Conservation (phyloP, 2,888 invertebrate species). For the Polietes domitor region DNA sequence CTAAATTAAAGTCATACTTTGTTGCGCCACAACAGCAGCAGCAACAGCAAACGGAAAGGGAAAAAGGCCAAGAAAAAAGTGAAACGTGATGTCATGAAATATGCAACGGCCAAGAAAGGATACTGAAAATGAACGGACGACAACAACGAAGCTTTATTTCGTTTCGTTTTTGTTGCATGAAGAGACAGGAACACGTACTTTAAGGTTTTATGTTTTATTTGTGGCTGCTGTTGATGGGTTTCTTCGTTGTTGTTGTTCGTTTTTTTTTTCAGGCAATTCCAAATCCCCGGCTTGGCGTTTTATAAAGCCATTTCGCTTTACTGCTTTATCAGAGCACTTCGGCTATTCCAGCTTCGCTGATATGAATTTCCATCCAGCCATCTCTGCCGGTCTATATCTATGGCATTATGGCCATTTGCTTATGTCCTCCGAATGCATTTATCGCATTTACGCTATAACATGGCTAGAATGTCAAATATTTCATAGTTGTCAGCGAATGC, state of each 20-base stretch:
- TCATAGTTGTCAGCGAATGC: too few relatives aligned
- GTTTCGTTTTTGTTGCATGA: neutral
- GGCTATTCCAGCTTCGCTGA: neutral
- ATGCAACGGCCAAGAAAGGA: conserved; percentile 26
- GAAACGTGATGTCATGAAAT: conserved; percentile 43
- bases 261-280: neutral
- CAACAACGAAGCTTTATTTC: neutral
- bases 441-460: too few relatives aligned
- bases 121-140: neutral
- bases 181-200: conserved; percentile 31
- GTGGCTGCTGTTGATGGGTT: neutral
- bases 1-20: conserved; percentile 35
- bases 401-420: neutral
- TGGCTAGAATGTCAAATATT: too few relatives aligned
- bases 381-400: neutral
- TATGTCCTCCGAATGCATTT: too few relatives aligned
- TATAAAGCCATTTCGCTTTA: neutral
- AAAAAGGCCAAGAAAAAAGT: neutral
- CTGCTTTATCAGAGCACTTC: neutral
- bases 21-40: neutral
- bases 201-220: conserved; percentile 12
- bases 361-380: neutral
- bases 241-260: neutral
- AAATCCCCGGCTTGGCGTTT: neutral
- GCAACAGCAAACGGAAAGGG: neutral